These are phyloP conservation scores for Drosophila affinis DNA, from an alignment of 2,888 invertebrate species.

Conservation along the genomic window DNA sequence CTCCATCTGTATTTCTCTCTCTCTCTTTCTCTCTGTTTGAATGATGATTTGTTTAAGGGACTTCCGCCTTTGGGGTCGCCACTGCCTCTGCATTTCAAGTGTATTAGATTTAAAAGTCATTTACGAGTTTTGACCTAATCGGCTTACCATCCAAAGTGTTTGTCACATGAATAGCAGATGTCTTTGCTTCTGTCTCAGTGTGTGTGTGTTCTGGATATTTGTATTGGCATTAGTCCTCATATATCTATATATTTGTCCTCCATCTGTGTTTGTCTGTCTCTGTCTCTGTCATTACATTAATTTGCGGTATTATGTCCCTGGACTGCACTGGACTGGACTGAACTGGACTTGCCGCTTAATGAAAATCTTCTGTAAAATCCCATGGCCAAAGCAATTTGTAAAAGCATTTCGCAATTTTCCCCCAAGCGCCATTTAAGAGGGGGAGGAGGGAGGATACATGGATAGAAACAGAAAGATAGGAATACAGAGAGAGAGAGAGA, in stretches of 20 bases:
- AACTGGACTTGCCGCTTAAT: conserved; percentile 44
- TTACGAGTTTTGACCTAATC: conserved; percentile 72
- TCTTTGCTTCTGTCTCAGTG: neutral
- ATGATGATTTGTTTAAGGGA: conserved; percentile 59
- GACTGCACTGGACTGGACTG: conserved; percentile 5
- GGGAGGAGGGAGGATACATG: neutral
- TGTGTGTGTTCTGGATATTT: neutral
- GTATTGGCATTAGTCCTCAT: neutral
- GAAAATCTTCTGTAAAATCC: conserved; percentile 52
- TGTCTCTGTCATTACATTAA: conserved; percentile 62
- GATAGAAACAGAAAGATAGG: neutral
- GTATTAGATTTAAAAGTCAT: conserved; percentile 74
- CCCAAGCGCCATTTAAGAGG: neutral
- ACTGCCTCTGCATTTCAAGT: conserved; percentile 45
- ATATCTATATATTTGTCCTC: neutral
- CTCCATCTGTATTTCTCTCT: conserved; percentile 11
- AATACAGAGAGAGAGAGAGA: neutral
- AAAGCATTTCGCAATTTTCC: conserved; percentile 55
- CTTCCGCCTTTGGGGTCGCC: neutral
- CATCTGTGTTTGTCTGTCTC: conserved; percentile 15
- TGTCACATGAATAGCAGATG: conserved; percentile 20
- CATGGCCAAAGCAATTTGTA: conserved; percentile 52
- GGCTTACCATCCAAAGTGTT: conserved; percentile 59
- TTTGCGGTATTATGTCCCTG: conserved; percentile 61
- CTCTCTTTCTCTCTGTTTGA: conserved; percentile 36